phyloP scores from a whole-genome alignment of 2,888 invertebrate species.

The Tachina lurida region DNA sequence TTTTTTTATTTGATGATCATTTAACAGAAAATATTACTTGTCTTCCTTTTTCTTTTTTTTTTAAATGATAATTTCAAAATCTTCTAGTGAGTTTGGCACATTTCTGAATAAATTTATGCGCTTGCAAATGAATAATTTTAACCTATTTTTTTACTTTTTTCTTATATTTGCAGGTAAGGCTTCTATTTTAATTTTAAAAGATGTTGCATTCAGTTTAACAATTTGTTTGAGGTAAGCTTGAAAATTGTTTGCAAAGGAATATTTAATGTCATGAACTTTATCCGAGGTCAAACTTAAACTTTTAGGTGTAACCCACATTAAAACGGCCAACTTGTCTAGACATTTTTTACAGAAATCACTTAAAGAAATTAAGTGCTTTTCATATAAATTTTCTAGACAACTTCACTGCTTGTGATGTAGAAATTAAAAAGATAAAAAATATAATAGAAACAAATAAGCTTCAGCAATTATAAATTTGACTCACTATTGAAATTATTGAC shows the following conservation, averaged over 20 bases:
- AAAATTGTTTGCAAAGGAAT: neutral
- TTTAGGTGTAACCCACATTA: no score
- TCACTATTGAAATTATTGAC: conserved; percentile 6
- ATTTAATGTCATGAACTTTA: no score
- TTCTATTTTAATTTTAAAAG: neutral
- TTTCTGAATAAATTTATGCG: conserved; percentile 26
- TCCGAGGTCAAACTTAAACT: no score
- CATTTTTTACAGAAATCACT: no score
- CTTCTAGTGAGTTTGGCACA: neutral
- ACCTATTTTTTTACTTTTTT: neutral
- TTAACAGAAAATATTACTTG: neutral
- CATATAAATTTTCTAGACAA: no score
- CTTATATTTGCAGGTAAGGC: conserved; percentile 59
- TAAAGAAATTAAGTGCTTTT: no score
- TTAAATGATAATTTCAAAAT: conserved; percentile 24
- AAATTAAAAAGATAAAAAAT: no score
- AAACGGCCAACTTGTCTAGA: no score
- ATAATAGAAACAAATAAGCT: neutral
- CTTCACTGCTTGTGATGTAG: no score
- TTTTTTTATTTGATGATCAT: conserved; percentile 17
- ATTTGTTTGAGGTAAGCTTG: conserved; percentile 24
- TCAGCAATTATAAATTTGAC: neutral
- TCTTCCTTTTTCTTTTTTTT: neutral
- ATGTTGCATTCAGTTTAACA: neutral
- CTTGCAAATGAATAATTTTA: conserved; percentile 36